Evolutionary conservation across 2,888 invertebrate species (phyloP).

Genomic region (Gnatocerus cornutus): DNA sequence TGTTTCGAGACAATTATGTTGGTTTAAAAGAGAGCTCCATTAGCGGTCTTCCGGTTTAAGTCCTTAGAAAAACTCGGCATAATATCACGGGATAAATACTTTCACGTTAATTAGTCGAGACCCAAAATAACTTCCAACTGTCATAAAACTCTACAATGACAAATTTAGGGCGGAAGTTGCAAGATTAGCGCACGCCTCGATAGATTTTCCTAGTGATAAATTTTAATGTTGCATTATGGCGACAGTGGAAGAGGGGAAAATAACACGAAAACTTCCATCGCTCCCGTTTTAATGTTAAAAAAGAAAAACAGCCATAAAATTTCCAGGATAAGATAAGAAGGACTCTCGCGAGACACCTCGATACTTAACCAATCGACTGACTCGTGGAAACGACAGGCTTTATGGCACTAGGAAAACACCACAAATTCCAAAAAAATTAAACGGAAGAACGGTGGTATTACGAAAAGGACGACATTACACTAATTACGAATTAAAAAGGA

Average conservation of each 20-base stretch:
- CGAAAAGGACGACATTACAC: slow-evolving; percentile 1
- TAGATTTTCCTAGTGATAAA: slow-evolving; percentile 31
- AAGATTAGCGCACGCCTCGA: slow-evolving; percentile 14
- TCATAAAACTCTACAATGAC: slow-evolving; percentile 8
- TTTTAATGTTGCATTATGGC: slow-evolving; percentile 27
- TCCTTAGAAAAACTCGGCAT: not conserved
- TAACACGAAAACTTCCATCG: slow-evolving; percentile 21
- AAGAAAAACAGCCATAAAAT: slow-evolving; percentile 32
- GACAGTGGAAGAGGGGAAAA: slow-evolving; percentile 11
- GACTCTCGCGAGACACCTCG: slow-evolving; percentile 1
- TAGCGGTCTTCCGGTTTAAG: slow-evolving; percentile 2
- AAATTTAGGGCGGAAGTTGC: slow-evolving; percentile 15
- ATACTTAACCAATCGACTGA: slow-evolving; percentile 18
- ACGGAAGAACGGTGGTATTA: no score
- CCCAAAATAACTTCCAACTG: slow-evolving; percentile 1
- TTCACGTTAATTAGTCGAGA: not conserved
- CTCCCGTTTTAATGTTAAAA: slow-evolving; percentile 12
- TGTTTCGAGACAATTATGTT: slow-evolving; percentile 8
- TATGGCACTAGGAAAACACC: not conserved
- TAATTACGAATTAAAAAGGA: slow-evolving; percentile 27
- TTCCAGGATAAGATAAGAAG: slow-evolving; percentile 14
- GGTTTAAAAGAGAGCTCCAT: not conserved
- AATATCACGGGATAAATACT: slow-evolving; percentile 1
- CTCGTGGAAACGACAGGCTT: not conserved
- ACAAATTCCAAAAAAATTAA: no score